Conservation (phyloP, 1,140 invertebrate genomes). For the Drosophila serrata region DNA sequence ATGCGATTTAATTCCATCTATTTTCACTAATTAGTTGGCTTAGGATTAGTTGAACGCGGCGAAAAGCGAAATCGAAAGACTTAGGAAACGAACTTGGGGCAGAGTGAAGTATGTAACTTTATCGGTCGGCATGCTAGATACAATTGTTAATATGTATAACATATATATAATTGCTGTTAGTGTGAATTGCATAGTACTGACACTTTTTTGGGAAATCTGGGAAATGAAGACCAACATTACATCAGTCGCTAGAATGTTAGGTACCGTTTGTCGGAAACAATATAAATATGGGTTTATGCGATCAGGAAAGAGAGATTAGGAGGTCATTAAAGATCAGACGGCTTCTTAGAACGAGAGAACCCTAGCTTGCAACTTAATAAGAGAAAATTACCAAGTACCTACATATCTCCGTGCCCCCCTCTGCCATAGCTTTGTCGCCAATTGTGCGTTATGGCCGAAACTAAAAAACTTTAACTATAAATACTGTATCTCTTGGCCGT, state of each 20-base stretch:
- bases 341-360: slow-evolving; percentile 1
- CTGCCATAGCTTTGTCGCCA: slow-evolving; percentile 58
- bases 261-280: slow-evolving; percentile 8
- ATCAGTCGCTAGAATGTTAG: not conserved
- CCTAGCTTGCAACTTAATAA: slow-evolving; percentile 42
- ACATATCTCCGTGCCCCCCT: slow-evolving; percentile 36
- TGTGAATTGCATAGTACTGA: not conserved
- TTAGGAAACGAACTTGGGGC: slow-evolving; percentile 50
- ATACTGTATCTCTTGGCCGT: slow-evolving; percentile 65
- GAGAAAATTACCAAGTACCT: slow-evolving; percentile 28
- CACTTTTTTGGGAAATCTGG: not conserved
- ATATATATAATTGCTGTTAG: not conserved
- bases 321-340: slow-evolving; percentile 11
- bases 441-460: slow-evolving; percentile 65
- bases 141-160: not conserved
- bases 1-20: slow-evolving; percentile 62
- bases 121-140: not conserved
- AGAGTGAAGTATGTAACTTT: not conserved
- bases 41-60: slow-evolving; percentile 31
- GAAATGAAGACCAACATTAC: not conserved
- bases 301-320: slow-evolving; percentile 11
- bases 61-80: slow-evolving; percentile 36
- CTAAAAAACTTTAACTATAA: slow-evolving; percentile 52
- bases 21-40: slow-evolving; percentile 55
- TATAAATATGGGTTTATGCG: slow-evolving; percentile 17